phyloP scores from a whole-genome alignment of 2,888 invertebrate species.

The Lycophotia porphyrea region DNA sequence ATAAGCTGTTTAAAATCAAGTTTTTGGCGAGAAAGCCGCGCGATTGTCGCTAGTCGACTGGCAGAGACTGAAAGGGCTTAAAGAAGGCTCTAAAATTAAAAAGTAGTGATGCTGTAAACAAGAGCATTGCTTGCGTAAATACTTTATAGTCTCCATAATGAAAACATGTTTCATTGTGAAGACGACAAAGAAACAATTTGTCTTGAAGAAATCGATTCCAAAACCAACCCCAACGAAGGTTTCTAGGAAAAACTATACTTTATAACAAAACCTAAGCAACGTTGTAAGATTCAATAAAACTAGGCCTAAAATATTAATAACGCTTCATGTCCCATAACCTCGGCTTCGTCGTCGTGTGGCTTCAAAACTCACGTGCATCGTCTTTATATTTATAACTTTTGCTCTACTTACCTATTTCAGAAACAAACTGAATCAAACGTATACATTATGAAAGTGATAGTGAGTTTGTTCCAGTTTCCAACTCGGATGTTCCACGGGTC shows the following conservation, averaged over 20 bases:
- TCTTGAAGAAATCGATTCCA: background rate
- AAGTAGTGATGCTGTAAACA: slow-evolving; percentile 88
- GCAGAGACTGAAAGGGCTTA: slow-evolving; percentile 99
- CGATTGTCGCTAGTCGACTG: slow-evolving; percentile 97
- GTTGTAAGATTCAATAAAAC: slow-evolving; percentile 17
- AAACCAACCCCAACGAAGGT: background rate
- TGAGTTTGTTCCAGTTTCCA: slow-evolving; percentile 48
- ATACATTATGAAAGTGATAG: slow-evolving; percentile 28
- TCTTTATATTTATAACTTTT: slow-evolving; percentile 12
- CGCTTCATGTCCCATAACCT: slow-evolving; percentile 24
- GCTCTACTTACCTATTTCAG: slow-evolving; percentile 34
- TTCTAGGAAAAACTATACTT: slow-evolving; percentile 2
- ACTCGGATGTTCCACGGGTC: slow-evolving; percentile 26
- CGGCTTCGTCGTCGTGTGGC: slow-evolving; percentile 29
- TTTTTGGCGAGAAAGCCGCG: slow-evolving; percentile 98
- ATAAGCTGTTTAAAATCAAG: slow-evolving; percentile 74
- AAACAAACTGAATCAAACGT: slow-evolving; percentile 29
- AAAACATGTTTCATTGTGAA: background rate
- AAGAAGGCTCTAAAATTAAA: slow-evolving; percentile 99
- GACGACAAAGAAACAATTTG: background rate
- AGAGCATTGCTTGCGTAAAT: slow-evolving; percentile 1
- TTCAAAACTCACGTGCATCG: slow-evolving; percentile 32
- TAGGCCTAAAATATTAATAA: slow-evolving; percentile 39
- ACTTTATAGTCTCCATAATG: background rate
- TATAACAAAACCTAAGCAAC: background rate